Evolutionary conservation across 2,888 invertebrate genomes (phyloP).

Genomic region (Dicyrtoma fusca): DNA sequence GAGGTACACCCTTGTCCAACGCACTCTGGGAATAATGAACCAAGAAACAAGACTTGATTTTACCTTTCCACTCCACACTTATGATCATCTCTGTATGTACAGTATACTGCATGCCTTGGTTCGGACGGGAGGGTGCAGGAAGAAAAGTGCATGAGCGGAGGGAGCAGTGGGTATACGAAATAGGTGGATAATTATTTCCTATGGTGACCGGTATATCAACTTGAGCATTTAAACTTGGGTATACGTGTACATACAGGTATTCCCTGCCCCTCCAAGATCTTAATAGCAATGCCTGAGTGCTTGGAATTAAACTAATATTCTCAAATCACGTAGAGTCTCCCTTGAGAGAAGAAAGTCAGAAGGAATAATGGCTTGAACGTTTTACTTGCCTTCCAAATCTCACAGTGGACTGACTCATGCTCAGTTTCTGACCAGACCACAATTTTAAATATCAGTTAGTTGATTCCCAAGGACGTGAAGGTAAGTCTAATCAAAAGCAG

Average conservation of each 20-base stretch:
- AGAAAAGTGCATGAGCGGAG: no score
- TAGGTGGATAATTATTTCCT: neutral
- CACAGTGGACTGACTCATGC: no score
- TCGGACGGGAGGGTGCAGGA: neutral
- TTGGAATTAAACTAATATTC: constrained; percentile 20
- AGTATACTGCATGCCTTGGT: no score
- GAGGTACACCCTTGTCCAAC: no score
- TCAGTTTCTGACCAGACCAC: no score
- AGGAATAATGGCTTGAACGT: neutral
- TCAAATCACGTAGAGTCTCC: constrained; percentile 6
- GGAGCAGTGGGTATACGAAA: neutral
- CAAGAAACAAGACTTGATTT: constrained; percentile 6
- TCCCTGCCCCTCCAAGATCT: neutral
- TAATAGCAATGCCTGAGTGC: constrained; percentile 8
- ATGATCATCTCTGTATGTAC: no score
- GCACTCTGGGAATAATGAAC: neutral
- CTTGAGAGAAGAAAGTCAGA: constrained; percentile 2
- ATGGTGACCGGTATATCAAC: constrained; percentile 13
- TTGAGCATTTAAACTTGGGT: neutral
- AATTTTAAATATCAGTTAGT: constrained; percentile 4
- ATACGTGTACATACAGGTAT: neutral
- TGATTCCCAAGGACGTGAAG: constrained; percentile 27
- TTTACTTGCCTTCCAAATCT: neutral
- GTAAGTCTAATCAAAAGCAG: neutral
- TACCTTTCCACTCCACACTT: no score